phyloP scores from a whole-genome alignment of 2,113 vertebrate species.

The Callospermophilus lateralis region DNA sequence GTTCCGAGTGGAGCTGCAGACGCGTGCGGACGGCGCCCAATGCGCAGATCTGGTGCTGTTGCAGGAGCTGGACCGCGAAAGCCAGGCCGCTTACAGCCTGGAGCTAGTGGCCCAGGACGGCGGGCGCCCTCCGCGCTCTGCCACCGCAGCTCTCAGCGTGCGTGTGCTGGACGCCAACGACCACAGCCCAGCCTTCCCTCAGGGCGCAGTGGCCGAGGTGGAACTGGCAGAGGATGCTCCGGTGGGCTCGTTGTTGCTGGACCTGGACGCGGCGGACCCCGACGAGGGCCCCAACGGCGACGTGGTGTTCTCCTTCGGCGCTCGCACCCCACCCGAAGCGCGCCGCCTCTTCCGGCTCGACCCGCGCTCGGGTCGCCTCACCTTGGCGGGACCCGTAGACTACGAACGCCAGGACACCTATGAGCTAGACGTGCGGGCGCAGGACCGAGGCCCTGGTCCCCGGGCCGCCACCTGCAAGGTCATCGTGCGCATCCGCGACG shows the following conservation, averaged over 20 bases:
- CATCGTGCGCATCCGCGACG: conserved; percentile 94
- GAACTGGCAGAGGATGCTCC: conserved; percentile 94
- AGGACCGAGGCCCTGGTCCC: conserved; percentile 93
- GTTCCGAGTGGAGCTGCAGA: conserved; percentile 95
- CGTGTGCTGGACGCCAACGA: conserved; percentile 96
- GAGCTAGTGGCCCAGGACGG: conserved; percentile 96
- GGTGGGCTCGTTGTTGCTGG: conserved; percentile 91
- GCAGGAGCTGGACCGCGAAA: conserved; percentile 95
- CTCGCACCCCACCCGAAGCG: conserved; percentile 93
- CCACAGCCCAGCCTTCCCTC: conserved; percentile 96
- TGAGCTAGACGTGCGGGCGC: conserved; percentile 95
- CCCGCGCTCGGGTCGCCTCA: conserved; percentile 92
- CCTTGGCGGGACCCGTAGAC: conserved; percentile 92
- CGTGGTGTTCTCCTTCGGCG: conserved; percentile 94
- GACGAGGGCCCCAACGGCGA: conserved; percentile 96
- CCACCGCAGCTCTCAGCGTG: conserved; percentile 92
- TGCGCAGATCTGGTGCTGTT: conserved; percentile 96
- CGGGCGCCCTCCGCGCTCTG: conserved; percentile 91
- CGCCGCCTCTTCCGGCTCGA: conserved; percentile 95
- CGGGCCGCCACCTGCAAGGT: conserved; percentile 94
- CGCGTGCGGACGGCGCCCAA: conserved; percentile 95
- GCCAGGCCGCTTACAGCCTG: conserved; percentile 92
- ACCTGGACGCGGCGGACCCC: conserved; percentile 92
- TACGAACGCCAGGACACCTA: conserved; percentile 95
- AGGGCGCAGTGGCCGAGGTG: conserved; percentile 90